Evolutionary conservation across 2,888 invertebrate genomes (phyloP).

Genomic region (Athalia cordata): DNA sequence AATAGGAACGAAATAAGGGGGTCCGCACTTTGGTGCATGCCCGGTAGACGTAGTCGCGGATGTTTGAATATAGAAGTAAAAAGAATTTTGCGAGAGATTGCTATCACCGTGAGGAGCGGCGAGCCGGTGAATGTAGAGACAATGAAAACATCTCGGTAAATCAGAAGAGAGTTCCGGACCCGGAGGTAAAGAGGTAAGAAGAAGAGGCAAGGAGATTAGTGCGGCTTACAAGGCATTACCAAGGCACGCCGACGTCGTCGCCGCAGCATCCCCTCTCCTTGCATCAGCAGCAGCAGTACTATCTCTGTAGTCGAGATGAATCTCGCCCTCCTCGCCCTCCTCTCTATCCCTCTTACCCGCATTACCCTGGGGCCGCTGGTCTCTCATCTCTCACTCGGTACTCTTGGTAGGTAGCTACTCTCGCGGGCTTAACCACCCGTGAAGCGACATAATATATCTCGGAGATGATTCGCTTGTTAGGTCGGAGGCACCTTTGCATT

Average conservation of each 20-base stretch:
- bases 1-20: too few species aligned
- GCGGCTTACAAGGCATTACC: constrained; percentile 67
- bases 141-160: constrained; percentile 71
- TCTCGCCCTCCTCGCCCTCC: constrained; percentile 53
- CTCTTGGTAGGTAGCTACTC: constrained; percentile 53
- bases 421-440: constrained; percentile 69
- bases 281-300: background rate
- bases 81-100: constrained; percentile 38
- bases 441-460: constrained; percentile 68
- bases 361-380: background rate
- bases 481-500: constrained; percentile 57
- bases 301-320: constrained; percentile 41
- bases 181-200: constrained; percentile 37
- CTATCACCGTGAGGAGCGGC: constrained; percentile 27
- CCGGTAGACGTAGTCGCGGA: background rate
- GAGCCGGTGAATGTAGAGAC: constrained; percentile 53
- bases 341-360: constrained; percentile 43
- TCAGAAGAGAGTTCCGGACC: constrained; percentile 57
- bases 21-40: background rate
- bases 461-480: constrained; percentile 69
- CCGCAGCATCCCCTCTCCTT: constrained; percentile 13
- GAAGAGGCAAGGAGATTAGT: constrained; percentile 66
- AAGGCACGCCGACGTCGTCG: constrained; percentile 50
- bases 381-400: constrained; percentile 37
- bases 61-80: constrained; percentile 16